These are phyloP conservation scores for Pentalonia nigronervosa DNA, from an alignment of 1,140 invertebrate species.

Conservation along the genomic window DNA sequence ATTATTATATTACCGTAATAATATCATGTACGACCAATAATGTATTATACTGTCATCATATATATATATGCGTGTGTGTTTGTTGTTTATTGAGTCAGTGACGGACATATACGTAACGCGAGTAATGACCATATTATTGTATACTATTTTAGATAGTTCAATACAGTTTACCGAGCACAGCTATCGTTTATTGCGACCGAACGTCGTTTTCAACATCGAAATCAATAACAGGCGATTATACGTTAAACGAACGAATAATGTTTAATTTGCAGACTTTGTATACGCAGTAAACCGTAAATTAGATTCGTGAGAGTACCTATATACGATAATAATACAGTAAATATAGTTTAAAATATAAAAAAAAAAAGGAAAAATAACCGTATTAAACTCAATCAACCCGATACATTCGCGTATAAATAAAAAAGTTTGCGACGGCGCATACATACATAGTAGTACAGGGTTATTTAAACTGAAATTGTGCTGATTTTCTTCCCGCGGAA, in stretches of 20 bases:
- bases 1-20: neutral
- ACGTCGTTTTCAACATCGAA: neutral
- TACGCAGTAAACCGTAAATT: neutral
- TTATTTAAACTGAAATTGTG: neutral
- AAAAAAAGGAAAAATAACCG: neutral
- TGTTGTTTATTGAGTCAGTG: neutral
- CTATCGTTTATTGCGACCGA: neutral
- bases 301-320: neutral
- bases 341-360: neutral
- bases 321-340: neutral
- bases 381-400: neutral
- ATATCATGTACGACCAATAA: neutral
- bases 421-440: neutral
- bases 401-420: neutral
- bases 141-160: neutral
- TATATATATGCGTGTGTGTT: no score
- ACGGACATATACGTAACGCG: neutral
- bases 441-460: no score
- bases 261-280: neutral
- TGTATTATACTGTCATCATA: neutral
- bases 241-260: neutral
- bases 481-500: neutral
- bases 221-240: neutral
- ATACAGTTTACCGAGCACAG: neutral
- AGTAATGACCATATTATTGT: neutral